Evolutionary conservation across 2,113 vertebrate species (phyloP), one percentile per base, ranked within the genome.

Genomic region (Hyla sarda): DNA sequence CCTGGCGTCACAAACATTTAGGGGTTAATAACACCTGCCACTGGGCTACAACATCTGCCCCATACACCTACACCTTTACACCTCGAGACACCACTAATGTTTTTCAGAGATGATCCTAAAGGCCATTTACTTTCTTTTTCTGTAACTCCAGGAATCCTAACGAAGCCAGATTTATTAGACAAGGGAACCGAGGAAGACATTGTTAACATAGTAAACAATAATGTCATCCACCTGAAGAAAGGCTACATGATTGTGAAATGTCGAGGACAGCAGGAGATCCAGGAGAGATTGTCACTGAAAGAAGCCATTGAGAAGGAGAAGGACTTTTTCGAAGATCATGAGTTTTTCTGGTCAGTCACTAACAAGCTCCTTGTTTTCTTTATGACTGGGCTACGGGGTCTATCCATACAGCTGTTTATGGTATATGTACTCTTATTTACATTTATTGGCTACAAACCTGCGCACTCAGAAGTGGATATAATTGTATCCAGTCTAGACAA

Each of bases 211-310:
- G 73, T 96, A 2, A 88, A 74, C 14, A 98, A 99, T 88, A 87
- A 90, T 0, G 75, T 95, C 34, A 91, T 94, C 88, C 89, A 88
- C 37, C 94, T 98, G 75, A 95, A 90, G 83, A 98, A 97, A 88
- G 97, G 97, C 87, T 98, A 98, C 93, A 97, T 96, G 96, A 92
- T 99, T 0, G 97, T 99, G 71, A 96, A 88, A 90, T 98, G 97
- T 86, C 91, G 96, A 2, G 96, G 96, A 30, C 97, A 99, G 89
- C 92, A 93, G 89, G 94, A 93, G 54, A 92, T 94, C 82, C 84
- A 88, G 14, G 88, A 95, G 8, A 91, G 76, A 0, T 19, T 97
- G 80, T 90, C 93, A 56, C 92, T 98, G n/a, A 32, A 88, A 0
- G 74, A 94, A 75, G 96, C 97, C 4, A 92, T 91, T 23, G 54